Evolutionary conservation across 2,888 invertebrate genomes (phyloP), one percentile per base, ranked within the genome.

Genomic region (Balanococcus diminutus): DNA sequence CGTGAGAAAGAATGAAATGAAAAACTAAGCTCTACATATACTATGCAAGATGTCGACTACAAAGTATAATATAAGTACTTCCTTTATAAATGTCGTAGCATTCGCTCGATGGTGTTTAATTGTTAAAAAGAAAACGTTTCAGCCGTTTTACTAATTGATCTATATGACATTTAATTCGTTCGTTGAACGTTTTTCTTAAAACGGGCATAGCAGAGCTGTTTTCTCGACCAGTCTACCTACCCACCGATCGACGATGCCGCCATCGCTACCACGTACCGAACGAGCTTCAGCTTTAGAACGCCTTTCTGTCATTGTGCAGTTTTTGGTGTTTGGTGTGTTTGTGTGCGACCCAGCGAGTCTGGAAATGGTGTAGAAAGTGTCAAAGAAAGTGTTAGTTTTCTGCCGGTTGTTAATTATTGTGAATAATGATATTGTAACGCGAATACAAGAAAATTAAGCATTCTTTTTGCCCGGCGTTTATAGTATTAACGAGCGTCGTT

Each of bases 301-400:
- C n/a, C n/a, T n/a, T n/a, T n/a, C n/a, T n/a, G n/a, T n/a, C n/a
- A n/a, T n/a, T n/a, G n/a, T n/a, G n/a, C n/a, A n/a, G n/a, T n/a
- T n/a, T n/a, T n/a, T n/a, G n/a, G n/a, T 42, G 42, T 42, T 42
- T 9, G 14, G 42, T 14, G 16, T 42, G 42, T 56, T 19, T 56
- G 22, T 56, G n/a, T 19, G 42, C 11, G 9, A 42, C 5, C 1
- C 9, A 0, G 42, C 42, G 42, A 14, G 56, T 56, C 56, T 56
- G 56, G 11, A 56, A 56, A 56, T 56, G 22, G 56, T 56, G 56
- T 56, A 56, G 56, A 56, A 56, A 56, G 22, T 56, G 56, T 56
- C 56, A 56, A 56, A 56, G 56, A 56, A 56, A 56, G 56, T 56
- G 56, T 56, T 56, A 56, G 56, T 56, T 56, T 56, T 56, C 56